Conservation (phyloP, 2,113 vertebrate genomes). For the Atherinomorus stipes region DNA sequence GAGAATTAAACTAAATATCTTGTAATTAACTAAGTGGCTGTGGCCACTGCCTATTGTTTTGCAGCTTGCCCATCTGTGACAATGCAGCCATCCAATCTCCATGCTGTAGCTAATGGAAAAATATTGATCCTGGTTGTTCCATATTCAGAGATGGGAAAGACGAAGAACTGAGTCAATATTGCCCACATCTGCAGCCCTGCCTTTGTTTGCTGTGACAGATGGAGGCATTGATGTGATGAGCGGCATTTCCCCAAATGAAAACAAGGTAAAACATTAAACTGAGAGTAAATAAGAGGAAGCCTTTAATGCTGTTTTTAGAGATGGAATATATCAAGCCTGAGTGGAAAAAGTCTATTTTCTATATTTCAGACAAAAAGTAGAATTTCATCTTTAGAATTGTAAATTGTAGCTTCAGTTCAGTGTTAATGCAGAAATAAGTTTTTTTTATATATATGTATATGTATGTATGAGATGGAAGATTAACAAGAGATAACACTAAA, state of each 20-base stretch:
- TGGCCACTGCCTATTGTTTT: constrained; percentile 57
- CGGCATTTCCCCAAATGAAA: constrained; percentile 9
- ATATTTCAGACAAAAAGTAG: no score
- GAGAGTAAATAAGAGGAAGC: not conserved
- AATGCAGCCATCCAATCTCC: constrained; percentile 63
- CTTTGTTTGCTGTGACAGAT: constrained; percentile 44
- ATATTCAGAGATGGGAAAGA: constrained; percentile 62
- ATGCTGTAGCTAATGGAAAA: constrained; percentile 80
- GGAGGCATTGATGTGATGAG: constrained; percentile 41
- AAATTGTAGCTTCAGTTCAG: no score
- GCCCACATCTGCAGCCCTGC: constrained; percentile 37
- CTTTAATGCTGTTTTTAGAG: no score
- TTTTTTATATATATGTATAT: no score
- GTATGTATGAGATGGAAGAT: no score
- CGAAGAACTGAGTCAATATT: constrained; percentile 43
- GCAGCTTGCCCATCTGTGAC: constrained; percentile 64
- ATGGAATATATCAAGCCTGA: no score
- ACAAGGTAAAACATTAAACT: not conserved
- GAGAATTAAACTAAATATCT: constrained; percentile 60
- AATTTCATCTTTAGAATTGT: no score
- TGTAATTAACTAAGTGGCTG: constrained; percentile 80
- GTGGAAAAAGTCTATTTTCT: no score
- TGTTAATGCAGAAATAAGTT: no score
- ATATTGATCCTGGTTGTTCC: constrained; percentile 78
- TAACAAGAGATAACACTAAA: no score